These are phyloP conservation scores for Cirrhinus molitorella DNA, from an alignment of 2,797 vertebrate genomes.

Conservation along the genomic window DNA sequence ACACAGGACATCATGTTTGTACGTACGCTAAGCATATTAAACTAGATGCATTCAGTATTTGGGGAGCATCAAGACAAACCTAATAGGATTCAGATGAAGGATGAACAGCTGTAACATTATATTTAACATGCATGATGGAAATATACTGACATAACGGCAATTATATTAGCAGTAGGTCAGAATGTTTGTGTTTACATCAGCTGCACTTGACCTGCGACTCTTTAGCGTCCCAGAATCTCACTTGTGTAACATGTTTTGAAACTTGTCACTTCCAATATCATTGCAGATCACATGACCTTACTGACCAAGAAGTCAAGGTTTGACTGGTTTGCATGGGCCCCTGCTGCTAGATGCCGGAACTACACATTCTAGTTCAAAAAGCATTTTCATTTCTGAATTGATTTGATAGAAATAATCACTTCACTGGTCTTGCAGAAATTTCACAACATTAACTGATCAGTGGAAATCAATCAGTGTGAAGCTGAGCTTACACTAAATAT, in stretches of 20 bases:
- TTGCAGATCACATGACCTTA: not conserved
- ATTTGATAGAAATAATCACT: not conserved
- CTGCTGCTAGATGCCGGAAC: not conserved
- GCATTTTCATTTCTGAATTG: not conserved
- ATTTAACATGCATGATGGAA: not conserved
- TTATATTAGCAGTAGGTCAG: not conserved
- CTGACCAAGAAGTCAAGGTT: not conserved
- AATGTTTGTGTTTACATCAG: conserved; percentile 5
- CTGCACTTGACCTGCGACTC: not conserved
- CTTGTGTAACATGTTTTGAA: conserved; percentile 17
- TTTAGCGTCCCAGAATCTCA: not conserved
- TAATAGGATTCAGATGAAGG: conserved; percentile 36
- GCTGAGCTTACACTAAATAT: not conserved
- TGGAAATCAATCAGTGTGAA: not conserved
- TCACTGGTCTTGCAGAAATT: not conserved
- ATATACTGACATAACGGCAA: not conserved
- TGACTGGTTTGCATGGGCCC: not conserved
- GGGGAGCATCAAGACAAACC: conserved; percentile 18
- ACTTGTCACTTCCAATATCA: not conserved
- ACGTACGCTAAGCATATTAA: conserved; percentile 4
- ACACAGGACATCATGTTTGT: not conserved
- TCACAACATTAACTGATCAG: not conserved
- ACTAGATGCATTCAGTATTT: not conserved
- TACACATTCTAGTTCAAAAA: not conserved
- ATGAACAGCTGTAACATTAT: not conserved